phyloP scores from a whole-genome alignment of 1,140 invertebrate species.

The Calliopsis andreniformis region DNA sequence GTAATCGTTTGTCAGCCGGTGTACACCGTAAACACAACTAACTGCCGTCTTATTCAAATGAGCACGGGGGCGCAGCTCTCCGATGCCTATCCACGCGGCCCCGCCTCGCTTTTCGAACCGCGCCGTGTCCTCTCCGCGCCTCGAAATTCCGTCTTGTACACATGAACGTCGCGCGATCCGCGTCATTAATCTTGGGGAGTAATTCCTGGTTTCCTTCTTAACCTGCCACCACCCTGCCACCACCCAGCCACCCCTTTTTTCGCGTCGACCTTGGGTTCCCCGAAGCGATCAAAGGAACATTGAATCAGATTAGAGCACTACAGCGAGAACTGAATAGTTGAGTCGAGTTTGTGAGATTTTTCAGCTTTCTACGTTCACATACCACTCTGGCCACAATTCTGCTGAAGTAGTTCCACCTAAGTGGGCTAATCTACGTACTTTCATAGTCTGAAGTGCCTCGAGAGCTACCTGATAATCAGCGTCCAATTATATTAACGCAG shows the following conservation, averaged over 20 bases:
- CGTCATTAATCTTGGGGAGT: constrained; percentile 59
- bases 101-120: constrained; percentile 28
- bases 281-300: not conserved
- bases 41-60: constrained; percentile 80
- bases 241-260: not conserved
- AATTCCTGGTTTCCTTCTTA: constrained; percentile 7
- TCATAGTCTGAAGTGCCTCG: not conserved
- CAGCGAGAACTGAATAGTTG: not conserved
- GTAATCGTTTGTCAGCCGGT: constrained; percentile 79
- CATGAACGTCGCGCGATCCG: constrained; percentile 47
- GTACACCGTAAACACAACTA: constrained; percentile 78
- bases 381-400: not conserved
- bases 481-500: no score
- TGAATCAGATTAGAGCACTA: not conserved
- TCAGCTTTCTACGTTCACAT: not conserved
- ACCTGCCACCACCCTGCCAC: not conserved
- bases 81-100: constrained; percentile 42
- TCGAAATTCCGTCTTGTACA: constrained; percentile 47
- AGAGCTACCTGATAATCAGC: not conserved
- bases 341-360: no score
- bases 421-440: not conserved
- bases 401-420: not conserved
- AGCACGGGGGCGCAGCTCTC: constrained; percentile 59
- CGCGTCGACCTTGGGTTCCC: not conserved
- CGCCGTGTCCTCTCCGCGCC: constrained; percentile 2